Conservation (phyloP, 2,797 vertebrate genomes). For the Sebastes minor region DNA sequence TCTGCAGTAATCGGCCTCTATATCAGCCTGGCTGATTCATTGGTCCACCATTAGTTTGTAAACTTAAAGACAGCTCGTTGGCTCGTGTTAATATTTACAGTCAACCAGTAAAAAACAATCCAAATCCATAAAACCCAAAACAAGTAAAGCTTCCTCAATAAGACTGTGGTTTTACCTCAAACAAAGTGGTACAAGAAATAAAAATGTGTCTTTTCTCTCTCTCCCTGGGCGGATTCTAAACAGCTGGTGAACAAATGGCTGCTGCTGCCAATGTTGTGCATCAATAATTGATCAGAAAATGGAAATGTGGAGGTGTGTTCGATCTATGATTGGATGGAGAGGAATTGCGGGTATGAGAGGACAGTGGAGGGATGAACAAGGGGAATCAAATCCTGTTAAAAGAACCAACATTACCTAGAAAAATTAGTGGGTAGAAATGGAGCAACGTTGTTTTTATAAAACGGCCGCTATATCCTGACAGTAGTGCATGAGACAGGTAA, state of each 20-base stretch:
- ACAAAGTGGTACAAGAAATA: background rate
- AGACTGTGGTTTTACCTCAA: background rate
- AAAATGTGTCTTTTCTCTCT: background rate
- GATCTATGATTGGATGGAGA: background rate
- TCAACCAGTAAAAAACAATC: background rate
- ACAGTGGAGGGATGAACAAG: background rate
- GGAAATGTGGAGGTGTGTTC: background rate
- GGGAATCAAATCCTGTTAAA: background rate
- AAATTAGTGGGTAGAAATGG: too few species aligned
- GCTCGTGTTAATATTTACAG: background rate
- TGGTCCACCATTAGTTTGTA: too few species aligned
- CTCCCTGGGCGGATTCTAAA: fast-evolving
- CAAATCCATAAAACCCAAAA: background rate
- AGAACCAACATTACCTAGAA: background rate
- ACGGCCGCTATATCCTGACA: too few species aligned
- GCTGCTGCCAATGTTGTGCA: background rate
- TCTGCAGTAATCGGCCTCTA: background rate
- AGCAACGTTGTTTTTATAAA: too few species aligned
- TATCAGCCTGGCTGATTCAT: background rate
- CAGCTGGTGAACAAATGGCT: background rate
- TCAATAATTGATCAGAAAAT: background rate
- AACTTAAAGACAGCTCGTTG: background rate
- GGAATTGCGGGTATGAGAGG: too few species aligned
- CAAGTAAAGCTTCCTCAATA: background rate
- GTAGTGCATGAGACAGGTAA: too few species aligned